Base-by-base conservation (phyloP, 2,797 vertebrate species). In the Diglossa cyanea region DNA sequence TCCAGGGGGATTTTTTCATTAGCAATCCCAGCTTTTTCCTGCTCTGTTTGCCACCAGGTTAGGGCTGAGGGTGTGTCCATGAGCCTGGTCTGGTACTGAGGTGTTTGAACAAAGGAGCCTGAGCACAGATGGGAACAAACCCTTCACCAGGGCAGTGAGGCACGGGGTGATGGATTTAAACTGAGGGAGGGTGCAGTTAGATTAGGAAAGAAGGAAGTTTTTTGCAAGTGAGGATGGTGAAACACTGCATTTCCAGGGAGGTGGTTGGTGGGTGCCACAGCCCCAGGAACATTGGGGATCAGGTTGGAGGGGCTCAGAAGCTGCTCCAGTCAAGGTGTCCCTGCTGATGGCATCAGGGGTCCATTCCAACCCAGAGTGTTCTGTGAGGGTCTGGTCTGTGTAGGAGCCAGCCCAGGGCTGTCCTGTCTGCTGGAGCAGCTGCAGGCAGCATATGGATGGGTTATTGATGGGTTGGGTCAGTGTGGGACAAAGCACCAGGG, bases 341-440 rank as follows among this genome's bases (percentile, higher is more conserved):
- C 54, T 67, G 61, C 33, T 19, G 8, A 1, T 9, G 47, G 44
- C 28, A 45, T 39, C 4, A 2, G 28, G 37, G n/a, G 5, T 25
- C 6, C n/a, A 7, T 33, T 6, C 26, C 37, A 33, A 0, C 17
- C 53, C 63, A 44, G 10, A 10, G 6, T 7, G 0, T 16, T 33
- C 33, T 15, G 0, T 26, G 53, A 8, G 25, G 4, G 25, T 11
- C 6, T 80, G 44, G 6, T 5, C 11, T 72, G 13, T 11, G 18
- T 24, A 24, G 67, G 28, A 39, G 5, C 5, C 45, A 25, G 44
- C 13, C 10, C n/a, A 23, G 51, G 21, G 47, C 19, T 80, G 48
- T 24, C 21, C 53, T 30, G 25, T 10, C 17, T 26, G 35, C 70
- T 78, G 80, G 39, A 62, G 28, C 67, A 81, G 55, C 35, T 51